Percentiles rank a stretch among this genome's conserved stretches.
Evolutionary conservation across 1,140 invertebrate species (phyloP).

Genomic region (Drosophila rhopaloa): DNA sequence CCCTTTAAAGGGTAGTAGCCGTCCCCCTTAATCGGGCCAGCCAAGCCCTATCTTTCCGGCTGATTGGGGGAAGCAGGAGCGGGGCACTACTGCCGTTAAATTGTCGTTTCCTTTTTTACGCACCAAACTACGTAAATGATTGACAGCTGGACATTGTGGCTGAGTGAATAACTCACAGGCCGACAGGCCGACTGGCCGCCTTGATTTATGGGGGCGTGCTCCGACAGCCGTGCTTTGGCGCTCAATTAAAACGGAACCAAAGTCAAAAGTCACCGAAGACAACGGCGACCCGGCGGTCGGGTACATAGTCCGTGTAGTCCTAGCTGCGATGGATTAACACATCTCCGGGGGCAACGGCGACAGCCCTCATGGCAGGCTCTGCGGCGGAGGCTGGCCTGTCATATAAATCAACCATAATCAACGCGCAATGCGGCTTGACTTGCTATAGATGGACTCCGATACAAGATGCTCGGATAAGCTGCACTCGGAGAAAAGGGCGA

Average conservation of each 20-base stretch:
- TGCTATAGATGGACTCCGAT: conserved; percentile 58
- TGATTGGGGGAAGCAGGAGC: not conserved
- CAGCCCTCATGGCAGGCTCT: conserved; percentile 48
- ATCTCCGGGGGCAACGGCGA: conserved; percentile 39
- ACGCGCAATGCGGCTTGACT: conserved; percentile 59
- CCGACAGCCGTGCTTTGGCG: conserved; percentile 50
- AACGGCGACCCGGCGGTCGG: not conserved
- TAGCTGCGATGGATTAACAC: conserved; percentile 62
- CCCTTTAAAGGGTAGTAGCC: conserved; percentile 35
- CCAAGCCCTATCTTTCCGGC: not conserved
- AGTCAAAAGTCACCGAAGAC: conserved; percentile 51
- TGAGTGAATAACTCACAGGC: conserved; percentile 45
- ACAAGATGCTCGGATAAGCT: conserved; percentile 39
- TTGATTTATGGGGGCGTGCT: conserved; percentile 67
- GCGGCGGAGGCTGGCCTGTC: conserved; percentile 42
- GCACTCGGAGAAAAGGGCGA: conserved; percentile 1
- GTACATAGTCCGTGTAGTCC: conserved; percentile 1
- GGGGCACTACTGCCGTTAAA: conserved; percentile 49
- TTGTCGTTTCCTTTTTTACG: conserved; percentile 71
- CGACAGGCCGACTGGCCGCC: conserved; percentile 26
- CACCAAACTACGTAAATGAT: conserved; percentile 61
- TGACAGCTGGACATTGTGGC: conserved; percentile 72
- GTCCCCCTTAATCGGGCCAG: conserved; percentile 6
- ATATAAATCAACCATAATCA: conserved; percentile 80
- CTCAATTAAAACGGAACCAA: conserved; percentile 64